Evolutionary conservation across 2,888 invertebrate genomes (phyloP), one percentile per base, ranked within the genome.

Genomic region (Morinoia aosen): DNA sequence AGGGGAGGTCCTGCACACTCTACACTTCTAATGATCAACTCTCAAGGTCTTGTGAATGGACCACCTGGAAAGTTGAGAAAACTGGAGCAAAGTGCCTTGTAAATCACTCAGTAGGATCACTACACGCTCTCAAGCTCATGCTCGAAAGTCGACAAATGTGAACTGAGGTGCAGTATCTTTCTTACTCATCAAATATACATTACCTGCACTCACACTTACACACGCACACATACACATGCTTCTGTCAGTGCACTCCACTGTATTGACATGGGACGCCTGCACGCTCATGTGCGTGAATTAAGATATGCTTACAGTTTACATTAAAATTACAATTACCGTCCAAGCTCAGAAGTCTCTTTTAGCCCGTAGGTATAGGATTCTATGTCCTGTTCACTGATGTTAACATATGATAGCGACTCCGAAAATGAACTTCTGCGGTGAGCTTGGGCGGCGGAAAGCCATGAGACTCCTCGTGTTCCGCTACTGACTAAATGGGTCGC

Each of bases 161-260:
- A 48, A 48, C 48, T 48, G 48, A 48, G 48, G 48, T 48, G 48
- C 48, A 48, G 2, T 48, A 48, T 48, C 48, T 2, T 48, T 48
- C 48, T 48, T 48, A 5, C 48, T 5, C 48, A 48, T 48, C 48
- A 48, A 48, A 48, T 48, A 48, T 48, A 48, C 48, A 48, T 98
- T 39, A 97, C 97, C 96, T 96, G 95, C 39, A 91, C 61, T 61
- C 61, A 61, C 61, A 61, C 19, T 5, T 61, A 33, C 76, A 76
- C 33, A 76, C 12, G 58, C 25, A 33, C 76, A 33, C 25, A 25
- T 33, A 10, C 33, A 16, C 76, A 76, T 76, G 8, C 19, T 76
- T 76, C 8, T 10, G 33, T 76, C 61, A 76, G 48, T 5, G 2
- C 48, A 48, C 48, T 48, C 48, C 48, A 2, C 33, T 33, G 33